Conservation (phyloP, 1,140 invertebrate genomes). For the Bombus terrestris region DNA sequence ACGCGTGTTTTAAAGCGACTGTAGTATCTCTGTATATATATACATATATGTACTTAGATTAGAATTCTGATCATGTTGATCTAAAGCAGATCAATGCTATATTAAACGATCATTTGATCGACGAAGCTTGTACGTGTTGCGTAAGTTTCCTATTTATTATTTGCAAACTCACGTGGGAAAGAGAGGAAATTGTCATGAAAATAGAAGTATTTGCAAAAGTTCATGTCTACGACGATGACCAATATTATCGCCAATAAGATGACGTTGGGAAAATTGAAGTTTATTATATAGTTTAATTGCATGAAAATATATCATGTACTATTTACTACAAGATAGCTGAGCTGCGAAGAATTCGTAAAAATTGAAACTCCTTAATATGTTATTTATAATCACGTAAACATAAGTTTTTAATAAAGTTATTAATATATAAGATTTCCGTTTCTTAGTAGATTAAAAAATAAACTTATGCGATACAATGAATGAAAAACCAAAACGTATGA, state of each 20-base stretch:
- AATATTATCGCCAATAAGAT: not conserved
- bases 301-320: slow-evolving; percentile 58
- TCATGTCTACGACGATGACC: slow-evolving; percentile 19
- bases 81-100: not conserved
- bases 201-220: not conserved
- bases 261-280: not conserved
- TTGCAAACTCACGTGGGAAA: not conserved
- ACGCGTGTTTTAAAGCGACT: slow-evolving; percentile 22
- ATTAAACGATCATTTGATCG: slow-evolving; percentile 27
- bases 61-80: slow-evolving; percentile 27
- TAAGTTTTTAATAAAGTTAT: slow-evolving; percentile 15
- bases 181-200: not conserved
- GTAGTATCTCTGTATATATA: slow-evolving; percentile 45
- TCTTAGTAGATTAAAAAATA: not conserved
- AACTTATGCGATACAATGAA: too few species aligned
- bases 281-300: slow-evolving; percentile 36
- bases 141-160: not conserved
- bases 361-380: not conserved
- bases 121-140: slow-evolving; percentile 12
- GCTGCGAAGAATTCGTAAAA: not conserved
- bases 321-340: not conserved
- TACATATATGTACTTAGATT: slow-evolving; percentile 28
- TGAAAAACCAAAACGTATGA: not conserved
- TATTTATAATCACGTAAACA: not conserved
- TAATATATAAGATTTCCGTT: not conserved